phyloP scores from a whole-genome alignment of 2,113 vertebrate genomes.

The Gobio gobio region DNA sequence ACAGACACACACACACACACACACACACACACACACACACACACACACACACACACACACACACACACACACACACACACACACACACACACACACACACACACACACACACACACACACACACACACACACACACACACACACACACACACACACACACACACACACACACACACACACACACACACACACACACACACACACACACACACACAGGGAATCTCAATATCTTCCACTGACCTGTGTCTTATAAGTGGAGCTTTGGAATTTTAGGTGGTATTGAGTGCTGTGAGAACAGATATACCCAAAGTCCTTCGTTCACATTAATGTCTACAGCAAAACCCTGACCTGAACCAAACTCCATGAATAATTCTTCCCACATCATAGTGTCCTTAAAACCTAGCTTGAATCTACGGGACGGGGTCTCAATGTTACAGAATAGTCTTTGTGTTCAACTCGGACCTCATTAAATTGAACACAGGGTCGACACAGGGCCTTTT shows the following conservation, averaged over 20 bases:
- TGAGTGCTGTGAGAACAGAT: not conserved
- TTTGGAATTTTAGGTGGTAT: slow-evolving; percentile 7
- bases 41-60: not conserved
- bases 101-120: not conserved
- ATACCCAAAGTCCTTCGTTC: slow-evolving; percentile 20
- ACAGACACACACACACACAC: not conserved
- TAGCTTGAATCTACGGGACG: slow-evolving; percentile 64
- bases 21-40: not conserved
- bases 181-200: not conserved
- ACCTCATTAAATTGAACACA: slow-evolving; percentile 68
- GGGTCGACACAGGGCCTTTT: slow-evolving; percentile 46
- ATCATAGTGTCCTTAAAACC: slow-evolving; percentile 69
- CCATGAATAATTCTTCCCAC: slow-evolving; percentile 69
- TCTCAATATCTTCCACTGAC: slow-evolving; percentile 1
- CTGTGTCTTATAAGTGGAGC: not conserved
- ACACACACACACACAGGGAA: not conserved
- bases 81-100: not conserved
- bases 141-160: not conserved
- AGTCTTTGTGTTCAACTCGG: slow-evolving; percentile 60
- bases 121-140: not conserved
- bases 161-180: not conserved
- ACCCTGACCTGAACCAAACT: slow-evolving; percentile 30
- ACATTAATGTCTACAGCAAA: slow-evolving; percentile 59
- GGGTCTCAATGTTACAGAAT: slow-evolving; percentile 49
- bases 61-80: not conserved